A percentile compares a stretch with the other conserved stretches of the same genome.
These are phyloP conservation scores for Lasioglossum villosulum DNA, from an alignment of 2,888 invertebrate genomes.

Conservation along the genomic window DNA sequence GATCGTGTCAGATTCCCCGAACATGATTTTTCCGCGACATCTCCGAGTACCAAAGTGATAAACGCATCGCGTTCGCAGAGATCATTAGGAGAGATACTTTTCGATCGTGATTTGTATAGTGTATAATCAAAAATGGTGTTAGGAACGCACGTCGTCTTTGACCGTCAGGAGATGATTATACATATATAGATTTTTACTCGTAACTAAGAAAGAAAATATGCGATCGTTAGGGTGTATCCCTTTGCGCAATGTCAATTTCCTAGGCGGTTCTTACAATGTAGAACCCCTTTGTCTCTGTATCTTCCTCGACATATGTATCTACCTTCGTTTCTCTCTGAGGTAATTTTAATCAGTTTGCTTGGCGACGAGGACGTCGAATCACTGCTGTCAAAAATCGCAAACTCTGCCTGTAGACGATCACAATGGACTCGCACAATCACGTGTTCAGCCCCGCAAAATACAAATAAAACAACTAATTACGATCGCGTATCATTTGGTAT, in stretches of 20 bases:
- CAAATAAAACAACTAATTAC: background rate
- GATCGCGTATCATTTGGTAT: background rate
- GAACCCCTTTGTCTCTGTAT: slow-evolving; percentile 66
- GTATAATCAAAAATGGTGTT: slow-evolving; percentile 18
- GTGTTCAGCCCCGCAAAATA: background rate
- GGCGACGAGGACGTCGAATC: slow-evolving; percentile 29
- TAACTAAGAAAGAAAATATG: slow-evolving; percentile 61
- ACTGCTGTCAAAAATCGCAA: slow-evolving; percentile 6
- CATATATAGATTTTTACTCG: slow-evolving; percentile 65
- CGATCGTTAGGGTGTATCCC: slow-evolving; percentile 71
- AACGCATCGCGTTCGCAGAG: background rate
- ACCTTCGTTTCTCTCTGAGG: slow-evolving; percentile 74
- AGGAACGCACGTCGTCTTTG: slow-evolving; percentile 31
- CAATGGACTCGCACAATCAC: background rate
- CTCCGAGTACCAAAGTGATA: background rate
- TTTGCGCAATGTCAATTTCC: slow-evolving; percentile 82
- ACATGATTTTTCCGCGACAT: background rate
- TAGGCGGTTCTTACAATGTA: slow-evolving; percentile 72
- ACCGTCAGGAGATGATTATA: slow-evolving; percentile 49
- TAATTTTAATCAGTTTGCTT: slow-evolving; percentile 52
- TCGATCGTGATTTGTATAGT: slow-evolving; percentile 39
- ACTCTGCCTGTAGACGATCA: background rate
- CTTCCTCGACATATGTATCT: slow-evolving; percentile 69
- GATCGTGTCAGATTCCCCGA: background rate
- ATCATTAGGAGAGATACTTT: background rate